Conservation (phyloP, 2,797 vertebrate genomes). For the Myotis pilosus region DNA sequence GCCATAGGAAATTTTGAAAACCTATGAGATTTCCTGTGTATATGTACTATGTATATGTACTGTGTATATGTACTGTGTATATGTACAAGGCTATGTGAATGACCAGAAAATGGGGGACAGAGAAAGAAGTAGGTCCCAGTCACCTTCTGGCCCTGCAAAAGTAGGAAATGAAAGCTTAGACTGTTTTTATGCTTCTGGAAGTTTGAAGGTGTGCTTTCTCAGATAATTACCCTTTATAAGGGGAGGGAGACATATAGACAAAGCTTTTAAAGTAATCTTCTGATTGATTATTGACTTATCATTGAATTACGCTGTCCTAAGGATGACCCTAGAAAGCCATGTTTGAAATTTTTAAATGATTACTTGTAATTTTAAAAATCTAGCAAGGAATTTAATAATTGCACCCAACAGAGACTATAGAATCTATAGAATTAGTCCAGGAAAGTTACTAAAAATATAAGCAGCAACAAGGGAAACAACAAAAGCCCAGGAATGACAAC, state of each 20-base stretch:
- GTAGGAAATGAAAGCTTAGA: neutral
- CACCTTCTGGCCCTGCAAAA: neutral
- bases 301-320: neutral
- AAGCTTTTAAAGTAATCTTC: neutral
- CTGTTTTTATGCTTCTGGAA: neutral
- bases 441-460: neutral
- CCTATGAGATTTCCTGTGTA: neutral
- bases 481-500: neutral
- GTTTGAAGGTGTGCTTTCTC: neutral
- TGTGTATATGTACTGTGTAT: too few species aligned
- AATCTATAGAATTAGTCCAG: neutral
- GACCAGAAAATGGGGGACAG: too few species aligned
- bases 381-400: neutral
- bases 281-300: neutral
- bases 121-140: neutral
- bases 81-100: neutral
- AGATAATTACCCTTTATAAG: neutral
- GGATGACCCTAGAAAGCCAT: neutral
- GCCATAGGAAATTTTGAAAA: neutral
- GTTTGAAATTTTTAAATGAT: neutral
- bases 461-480: neutral
- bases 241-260: neutral
- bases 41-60: neutral
- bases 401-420: neutral
- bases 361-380: neutral